Evolutionary conservation across 2,113 vertebrate species (phyloP), one percentile per base, ranked within the genome.

Genomic region (Seriola aureovittata): DNA sequence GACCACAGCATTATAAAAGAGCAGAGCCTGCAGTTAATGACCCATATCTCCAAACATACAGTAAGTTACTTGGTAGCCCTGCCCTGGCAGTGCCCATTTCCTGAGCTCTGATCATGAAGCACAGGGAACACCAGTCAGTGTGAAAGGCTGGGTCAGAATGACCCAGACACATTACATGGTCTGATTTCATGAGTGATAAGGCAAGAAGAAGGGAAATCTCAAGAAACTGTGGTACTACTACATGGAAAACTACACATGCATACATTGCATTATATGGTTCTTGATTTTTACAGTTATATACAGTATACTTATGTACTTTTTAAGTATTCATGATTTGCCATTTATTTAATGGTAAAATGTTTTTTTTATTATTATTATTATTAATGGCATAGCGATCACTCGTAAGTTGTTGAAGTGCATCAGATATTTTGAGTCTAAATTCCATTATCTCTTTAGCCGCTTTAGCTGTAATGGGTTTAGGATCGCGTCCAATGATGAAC

Each of bases 81-180:
- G 73, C 84, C 81, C 62, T 44, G 88, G 87, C 85, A 85, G 34
- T 82, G 82, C 75, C 78, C 88, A 85, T 79, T 88, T 92, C 89
- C 87, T 71, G n/a, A 8, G 34, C 77, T 94, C 91, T 95, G 86
- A 93, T 95, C 70, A 34, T 55, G 3, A 36, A 81, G 36, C 21
- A 54, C 69, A 88, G 91, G 89, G 93, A 92, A 88, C 73, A 57
- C 10, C 75, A 59, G 54, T 69, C 64, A 70, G 16, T 71, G 54
- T 38, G 72, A 76, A 65, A 67, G 59, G 73, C 65, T 59, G 52
- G 40, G 40, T 72, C 62, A 48, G 63, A 32, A 36, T 66, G 46
- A 62, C 32, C 80, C 73, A 78, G 65, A 75, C 80, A 10, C 62
- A 42, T 64, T 67, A 40, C 50, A 16, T 57, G 78, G 66, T 58